Base-by-base conservation (phyloP, 2,888 invertebrate genomes). In the Melanchra persicariae region DNA sequence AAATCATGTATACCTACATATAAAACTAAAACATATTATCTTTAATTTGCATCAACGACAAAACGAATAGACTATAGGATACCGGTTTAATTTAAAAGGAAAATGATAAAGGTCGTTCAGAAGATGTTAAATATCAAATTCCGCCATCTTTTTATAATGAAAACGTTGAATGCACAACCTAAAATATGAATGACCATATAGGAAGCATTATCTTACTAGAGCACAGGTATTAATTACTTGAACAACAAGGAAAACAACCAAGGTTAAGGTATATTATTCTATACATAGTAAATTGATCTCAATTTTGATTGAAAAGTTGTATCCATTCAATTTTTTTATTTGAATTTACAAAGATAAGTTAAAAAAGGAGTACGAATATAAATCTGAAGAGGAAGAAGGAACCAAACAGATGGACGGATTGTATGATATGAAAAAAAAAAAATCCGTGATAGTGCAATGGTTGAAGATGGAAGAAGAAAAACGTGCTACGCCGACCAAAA, bases 71-170 rank as follows among this genome's bases (percentile, higher is more conserved):
- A n/a, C 34, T 34, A 62, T 47, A 2, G 34, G n/a, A 63, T 52
- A 75, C 79, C 58, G 73, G 79, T 78, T 72, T 78, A 19, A 37
- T 55, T 30, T 34, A 10, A 19, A 43, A 72, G 51, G 17, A 61
- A 57, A 45, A 77, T 30, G 22, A 57, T 61, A n/a, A 26, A 62
- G 40, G 47, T 75, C 63, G 10, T 52, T 63, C 5, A 0, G 8
- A 52, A 78, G 62, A 59, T 58, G 34, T 54, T 78, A 49, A 52
- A 54, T 58, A 52, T n/a, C 30, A 47, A 55, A 30, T 60, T 76
- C 51, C 47, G 68, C 24, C 37, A 9, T 49, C 43, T 22, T 52
- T 51, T 37, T 45, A 26, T 49, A 45, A 58, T 43, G n/a, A 62
- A 34, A 49, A 22, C 19, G 22, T 58, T 43, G 30, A 58, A 49